Percentiles rank a stretch among this genome's conserved stretches.
Conservation (phyloP, 2,113 vertebrate species). For the Sturnira hondurensis region DNA sequence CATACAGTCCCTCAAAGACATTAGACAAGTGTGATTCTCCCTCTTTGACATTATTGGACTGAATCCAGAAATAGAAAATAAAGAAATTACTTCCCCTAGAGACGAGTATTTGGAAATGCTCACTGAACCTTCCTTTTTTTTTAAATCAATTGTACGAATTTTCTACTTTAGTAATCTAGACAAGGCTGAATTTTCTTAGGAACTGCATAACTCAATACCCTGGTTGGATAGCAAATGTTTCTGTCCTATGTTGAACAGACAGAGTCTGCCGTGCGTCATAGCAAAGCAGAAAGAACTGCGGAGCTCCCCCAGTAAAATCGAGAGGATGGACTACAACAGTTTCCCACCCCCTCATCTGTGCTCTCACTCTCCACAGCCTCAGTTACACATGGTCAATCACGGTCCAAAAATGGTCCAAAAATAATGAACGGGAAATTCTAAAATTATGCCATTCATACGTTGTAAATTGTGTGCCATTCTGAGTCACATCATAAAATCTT, state of each 20-base stretch:
- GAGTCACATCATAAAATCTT: background rate
- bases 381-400: background rate
- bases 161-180: background rate
- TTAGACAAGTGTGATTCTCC: background rate
- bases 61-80: background rate
- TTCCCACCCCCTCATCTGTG: background rate
- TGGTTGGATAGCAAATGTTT: background rate
- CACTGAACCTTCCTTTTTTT: background rate
- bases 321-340: background rate
- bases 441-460: background rate
- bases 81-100: background rate
- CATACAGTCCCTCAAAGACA: background rate
- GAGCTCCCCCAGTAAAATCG: background rate
- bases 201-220: background rate
- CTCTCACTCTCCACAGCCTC: background rate
- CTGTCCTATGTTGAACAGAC: background rate
- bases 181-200: background rate
- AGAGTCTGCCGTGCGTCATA: background rate
- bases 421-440: background rate
- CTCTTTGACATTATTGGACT: background rate
- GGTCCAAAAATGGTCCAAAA: background rate
- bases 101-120: background rate
- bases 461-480: background rate
- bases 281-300: background rate
- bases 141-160: background rate